Base-by-base conservation (phyloP, 2,888 invertebrate genomes). In the Bimastos eiseni region DNA sequence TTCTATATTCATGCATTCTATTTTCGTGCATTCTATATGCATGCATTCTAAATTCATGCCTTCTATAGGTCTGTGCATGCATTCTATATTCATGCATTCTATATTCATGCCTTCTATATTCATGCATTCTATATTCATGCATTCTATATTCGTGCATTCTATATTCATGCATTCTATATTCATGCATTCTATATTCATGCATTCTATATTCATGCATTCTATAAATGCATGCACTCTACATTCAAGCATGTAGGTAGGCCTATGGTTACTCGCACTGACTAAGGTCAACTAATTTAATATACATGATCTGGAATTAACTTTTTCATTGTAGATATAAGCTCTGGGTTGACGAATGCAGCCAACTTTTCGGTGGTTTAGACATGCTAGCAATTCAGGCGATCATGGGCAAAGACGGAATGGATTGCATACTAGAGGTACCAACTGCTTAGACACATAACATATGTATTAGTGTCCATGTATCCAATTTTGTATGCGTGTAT, bases 371-470 rank as follows among this genome's bases (percentile, higher is more conserved):
- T 8, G 98, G 99, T 3, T 96, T 99, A 94, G 99, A 98, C 95
- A 98, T 99, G 90, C 98, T 98, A 94, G 98, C 98, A 0, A 96
- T 98, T 90, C 98, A 98, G 94, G 96, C 98, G 90, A 97, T 98
- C 92, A 98, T 98, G 89, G 97, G 97, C 90, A 98, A 98, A 95
- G 98, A 98, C 94, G 98, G 98, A 0, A 96, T 97, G 90, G 99
- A 99, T 95, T 97, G 97, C 95, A 98, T 99, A 93, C 98, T 98
- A 93, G 98, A 98, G 95, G 96, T 96, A 86, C 19, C 86, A 6
- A 86, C 86, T 37, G 24, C 17, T 24, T 84, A 84, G 30, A 17
- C 84, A 84, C 33, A 33, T 33, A 33, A 15, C 19, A 83, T n/a
- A n/a, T 11, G 6, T 41, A 41, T 6, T 33, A 36, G 33, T 19